Evolutionary conservation across 2,113 vertebrate species (phyloP), one percentile per base, ranked within the genome.

Genomic region (Hyperopisus bebe): DNA sequence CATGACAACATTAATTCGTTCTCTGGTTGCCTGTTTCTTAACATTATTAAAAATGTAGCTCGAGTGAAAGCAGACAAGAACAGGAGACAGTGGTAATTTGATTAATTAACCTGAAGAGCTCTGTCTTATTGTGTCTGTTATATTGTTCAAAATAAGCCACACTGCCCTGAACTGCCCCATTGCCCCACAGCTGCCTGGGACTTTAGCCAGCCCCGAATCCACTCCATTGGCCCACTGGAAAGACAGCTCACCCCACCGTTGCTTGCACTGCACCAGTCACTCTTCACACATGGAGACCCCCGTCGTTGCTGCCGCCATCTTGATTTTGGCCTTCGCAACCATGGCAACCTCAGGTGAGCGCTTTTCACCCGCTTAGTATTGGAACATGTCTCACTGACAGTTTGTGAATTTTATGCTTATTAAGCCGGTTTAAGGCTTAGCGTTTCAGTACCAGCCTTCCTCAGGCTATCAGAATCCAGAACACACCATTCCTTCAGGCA

Each of bases 301-400:
- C 17, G 11, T 89, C 55, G 35, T 77, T 58, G 47, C 88, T 44
- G 19, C 90, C 62, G 42, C 84, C 62, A 50, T 48, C 88, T 89
- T 95, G 89, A 90, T 96, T 19, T 88, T 94, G 35, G 74, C 92
- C 48, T 94, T 92, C 86, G 77, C 95, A 83, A n/a, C 89, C 35
- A 90, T 74, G 10, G 87, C 93, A 90, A 90, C 92, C 74, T 93
- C 94, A 88, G 95, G 96, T 96, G 94, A 90, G 31, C 19, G 17
- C 42, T 10, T 24, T 84, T 42, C 82, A 13, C 19, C 21, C 46
- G 21, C 35, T n/a, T 47, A n/a, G 17, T 84, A n/a, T 1, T 47
- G 82, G 82, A n/a, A 42, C 9, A 47, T 47, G 42, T 47, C 15
- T 84, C 82, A n/a, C 44, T 46, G 42, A 84, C 21, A 24, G 2